phyloP scores from a whole-genome alignment of 2,888 invertebrate species.

The Meganola albula region DNA sequence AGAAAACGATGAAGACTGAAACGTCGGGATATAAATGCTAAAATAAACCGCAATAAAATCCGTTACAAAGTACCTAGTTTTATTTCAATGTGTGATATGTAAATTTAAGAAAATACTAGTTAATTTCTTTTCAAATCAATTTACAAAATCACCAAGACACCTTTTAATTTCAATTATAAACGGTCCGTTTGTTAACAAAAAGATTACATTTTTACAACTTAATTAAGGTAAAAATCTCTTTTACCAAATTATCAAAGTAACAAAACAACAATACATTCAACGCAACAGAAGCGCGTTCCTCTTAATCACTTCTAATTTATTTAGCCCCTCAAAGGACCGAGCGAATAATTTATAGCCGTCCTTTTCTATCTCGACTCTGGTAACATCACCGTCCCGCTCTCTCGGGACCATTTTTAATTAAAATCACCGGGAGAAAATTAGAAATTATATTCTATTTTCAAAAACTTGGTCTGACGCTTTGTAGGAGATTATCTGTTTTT shows the following conservation, averaged over 20 bases:
- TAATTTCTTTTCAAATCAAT: too few species aligned
- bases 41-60: too few species aligned
- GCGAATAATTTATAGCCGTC: slow-evolving; percentile 68
- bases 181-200: slow-evolving; percentile 1
- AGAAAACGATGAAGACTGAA: too few species aligned
- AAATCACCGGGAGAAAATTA: slow-evolving; percentile 77
- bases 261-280: slow-evolving; percentile 58
- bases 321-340: slow-evolving; percentile 69
- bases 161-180: too few species aligned
- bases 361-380: slow-evolving; percentile 53
- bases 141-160: too few species aligned
- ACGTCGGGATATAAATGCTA: too few species aligned
- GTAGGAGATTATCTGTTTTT: slow-evolving; percentile 75
- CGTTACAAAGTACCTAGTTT: too few species aligned
- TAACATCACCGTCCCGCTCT: slow-evolving; percentile 56
- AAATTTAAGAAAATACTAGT: too few species aligned
- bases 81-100: too few species aligned
- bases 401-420: slow-evolving; percentile 76
- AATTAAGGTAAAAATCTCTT: slow-evolving; percentile 32
- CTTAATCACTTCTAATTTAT: slow-evolving; percentile 78
- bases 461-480: slow-evolving; percentile 76
- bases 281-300: slow-evolving; percentile 69
- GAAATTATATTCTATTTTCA: slow-evolving; percentile 79
- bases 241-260: slow-evolving; percentile 41
- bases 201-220: slow-evolving; percentile 9